phyloP scores from a whole-genome alignment of 2,888 invertebrate species.

The Apocheima hispidaria region DNA sequence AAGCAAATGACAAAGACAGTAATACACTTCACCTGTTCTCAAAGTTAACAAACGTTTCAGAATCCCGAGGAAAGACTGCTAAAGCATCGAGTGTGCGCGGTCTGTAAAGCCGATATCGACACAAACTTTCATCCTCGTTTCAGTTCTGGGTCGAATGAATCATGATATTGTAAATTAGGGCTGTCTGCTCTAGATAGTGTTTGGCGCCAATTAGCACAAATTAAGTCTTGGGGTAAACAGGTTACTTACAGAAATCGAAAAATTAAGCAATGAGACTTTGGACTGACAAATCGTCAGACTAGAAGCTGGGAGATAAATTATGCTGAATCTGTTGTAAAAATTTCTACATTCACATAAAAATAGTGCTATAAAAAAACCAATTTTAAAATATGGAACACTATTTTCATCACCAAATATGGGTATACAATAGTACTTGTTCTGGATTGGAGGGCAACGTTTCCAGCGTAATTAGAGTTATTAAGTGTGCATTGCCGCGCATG shows the following conservation, averaged over 20 bases:
- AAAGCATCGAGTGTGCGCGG: slow-evolving; percentile 24
- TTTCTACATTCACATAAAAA: no score
- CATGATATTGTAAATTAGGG: slow-evolving; percentile 54
- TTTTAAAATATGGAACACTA: no score
- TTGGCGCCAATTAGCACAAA: slow-evolving; percentile 37
- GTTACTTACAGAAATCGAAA: slow-evolving; percentile 33
- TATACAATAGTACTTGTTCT: no score
- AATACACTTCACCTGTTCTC: no score
- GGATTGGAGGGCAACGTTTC: no score
- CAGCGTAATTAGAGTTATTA: no score
- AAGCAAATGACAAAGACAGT: no score
- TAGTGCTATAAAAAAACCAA: no score
- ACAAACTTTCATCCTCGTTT: slow-evolving; percentile 67
- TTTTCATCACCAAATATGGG: no score
- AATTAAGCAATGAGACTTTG: slow-evolving; percentile 27
- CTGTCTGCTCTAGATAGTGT: slow-evolving; percentile 37
- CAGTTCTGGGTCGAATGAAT: slow-evolving; percentile 68
- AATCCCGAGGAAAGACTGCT: not conserved
- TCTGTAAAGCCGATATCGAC: slow-evolving; percentile 56
- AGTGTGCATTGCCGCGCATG: no score
- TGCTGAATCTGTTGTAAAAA: no score
- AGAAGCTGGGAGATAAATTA: not conserved
- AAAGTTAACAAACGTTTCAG: no score
- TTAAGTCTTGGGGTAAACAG: slow-evolving; percentile 33
- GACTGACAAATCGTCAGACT: not conserved